Conservation (phyloP, 1,140 invertebrate species). For the Parapsyche elsis region DNA sequence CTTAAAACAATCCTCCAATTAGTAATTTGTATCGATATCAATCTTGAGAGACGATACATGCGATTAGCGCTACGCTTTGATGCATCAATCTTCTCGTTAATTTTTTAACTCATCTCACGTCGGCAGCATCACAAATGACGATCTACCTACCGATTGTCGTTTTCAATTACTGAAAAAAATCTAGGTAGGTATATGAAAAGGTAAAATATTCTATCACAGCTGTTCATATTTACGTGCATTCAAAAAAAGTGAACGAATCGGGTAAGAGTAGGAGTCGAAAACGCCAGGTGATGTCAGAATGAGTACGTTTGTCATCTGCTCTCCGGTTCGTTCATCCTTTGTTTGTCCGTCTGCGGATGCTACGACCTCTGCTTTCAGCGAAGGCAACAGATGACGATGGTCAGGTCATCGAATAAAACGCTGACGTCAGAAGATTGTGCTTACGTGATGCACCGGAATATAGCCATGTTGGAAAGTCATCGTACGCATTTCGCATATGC, state of each 20-base stretch:
- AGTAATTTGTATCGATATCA: constrained; percentile 21
- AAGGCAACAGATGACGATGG: constrained; percentile 1
- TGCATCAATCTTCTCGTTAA: constrained; percentile 1
- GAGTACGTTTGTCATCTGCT: constrained; percentile 47
- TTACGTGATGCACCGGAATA: constrained; percentile 35
- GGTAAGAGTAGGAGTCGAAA: constrained; percentile 45
- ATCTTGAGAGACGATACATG: neutral
- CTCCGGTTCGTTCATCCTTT: constrained; percentile 33
- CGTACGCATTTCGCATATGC: constrained; percentile 9
- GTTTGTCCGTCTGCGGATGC: neutral
- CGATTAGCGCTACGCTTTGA: constrained; percentile 9
- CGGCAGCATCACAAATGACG: neutral
- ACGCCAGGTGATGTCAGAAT: constrained; percentile 46
- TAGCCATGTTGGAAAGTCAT: constrained; percentile 13
- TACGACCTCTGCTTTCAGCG: neutral
- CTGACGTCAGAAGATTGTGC: constrained; percentile 28
- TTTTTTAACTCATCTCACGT: neutral
- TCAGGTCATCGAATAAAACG: constrained; percentile 19
- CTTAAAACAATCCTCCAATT: constrained; percentile 9
- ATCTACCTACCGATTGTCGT: neutral
- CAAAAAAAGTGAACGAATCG: constrained; percentile 25
- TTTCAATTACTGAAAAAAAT: constrained; percentile 16
- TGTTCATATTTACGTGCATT: constrained; percentile 19
- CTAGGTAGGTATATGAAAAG: neutral
- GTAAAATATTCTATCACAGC: constrained; percentile 17